These are phyloP conservation scores for Nothoprocta pentlandii DNA, from an alignment of 2,113 vertebrate species.

Conservation along the genomic window DNA sequence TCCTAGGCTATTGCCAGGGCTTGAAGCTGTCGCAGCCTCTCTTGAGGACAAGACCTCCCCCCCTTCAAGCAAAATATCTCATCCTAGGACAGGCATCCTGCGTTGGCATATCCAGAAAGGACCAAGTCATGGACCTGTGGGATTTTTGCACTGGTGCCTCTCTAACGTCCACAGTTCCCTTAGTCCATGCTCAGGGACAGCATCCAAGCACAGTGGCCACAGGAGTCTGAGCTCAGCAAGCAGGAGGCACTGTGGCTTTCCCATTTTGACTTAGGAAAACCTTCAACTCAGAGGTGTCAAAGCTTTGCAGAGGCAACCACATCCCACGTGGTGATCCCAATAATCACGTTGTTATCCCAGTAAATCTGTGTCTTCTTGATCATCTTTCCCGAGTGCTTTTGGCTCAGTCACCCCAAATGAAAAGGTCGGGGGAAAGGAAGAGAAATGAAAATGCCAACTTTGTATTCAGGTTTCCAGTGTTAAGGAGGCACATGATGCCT, in stretches of 20 bases:
- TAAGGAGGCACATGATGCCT: too few relatives aligned
- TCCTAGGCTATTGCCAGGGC: not conserved
- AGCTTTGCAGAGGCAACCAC: not conserved
- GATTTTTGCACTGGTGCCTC: not conserved
- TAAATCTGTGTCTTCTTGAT: slow-evolving; percentile 46
- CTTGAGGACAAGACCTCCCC: not conserved
- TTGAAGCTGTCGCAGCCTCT: fast-evolving
- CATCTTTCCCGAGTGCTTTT: not conserved
- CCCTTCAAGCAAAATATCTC: fast-evolving
- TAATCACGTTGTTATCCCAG: slow-evolving; percentile 51
- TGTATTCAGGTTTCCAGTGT: too few relatives aligned
- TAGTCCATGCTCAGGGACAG: slow-evolving; percentile 55
- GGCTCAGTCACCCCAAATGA: too few relatives aligned
- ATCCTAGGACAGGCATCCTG: not conserved
- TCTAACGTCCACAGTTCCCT: not conserved
- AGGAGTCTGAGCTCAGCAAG: slow-evolving; percentile 77
- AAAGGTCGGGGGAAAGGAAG: too few relatives aligned
- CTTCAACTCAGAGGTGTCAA: too few relatives aligned
- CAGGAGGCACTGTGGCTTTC: slow-evolving; percentile 78
- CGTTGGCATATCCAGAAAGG: not conserved
- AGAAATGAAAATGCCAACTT: too few relatives aligned
- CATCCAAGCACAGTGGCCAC: slow-evolving; percentile 77
- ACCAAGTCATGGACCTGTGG: not conserved
- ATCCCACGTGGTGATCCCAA: slow-evolving; percentile 33
- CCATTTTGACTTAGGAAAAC: slow-evolving; percentile 6